A percentile compares a stretch with the other conserved stretches of the same genome.
phyloP scores from a whole-genome alignment of 2,113 vertebrate genomes.

The Girardinichthys multiradiatus region DNA sequence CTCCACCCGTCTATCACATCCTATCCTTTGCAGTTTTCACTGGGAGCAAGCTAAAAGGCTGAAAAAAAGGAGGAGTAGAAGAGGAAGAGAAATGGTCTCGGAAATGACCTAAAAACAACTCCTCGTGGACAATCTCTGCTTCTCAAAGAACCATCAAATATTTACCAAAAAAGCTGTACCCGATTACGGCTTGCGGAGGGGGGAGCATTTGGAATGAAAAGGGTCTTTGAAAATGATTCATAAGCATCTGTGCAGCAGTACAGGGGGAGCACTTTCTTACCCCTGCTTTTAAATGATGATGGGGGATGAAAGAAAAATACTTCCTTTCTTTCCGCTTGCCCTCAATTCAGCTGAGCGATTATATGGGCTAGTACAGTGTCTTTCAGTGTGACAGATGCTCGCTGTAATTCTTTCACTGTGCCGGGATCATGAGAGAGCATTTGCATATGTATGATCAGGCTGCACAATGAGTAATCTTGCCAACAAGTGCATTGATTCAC shows the following conservation, averaged over 20 bases:
- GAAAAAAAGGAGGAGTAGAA: constrained; percentile 18
- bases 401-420: constrained; percentile 69
- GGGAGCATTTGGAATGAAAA: constrained; percentile 34
- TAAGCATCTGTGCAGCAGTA: constrained; percentile 62
- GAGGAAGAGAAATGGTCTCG: constrained; percentile 25
- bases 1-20: constrained; percentile 54
- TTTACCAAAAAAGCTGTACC: constrained; percentile 69
- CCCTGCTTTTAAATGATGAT: constrained; percentile 40
- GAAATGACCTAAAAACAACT: constrained; percentile 77
- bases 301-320: constrained; percentile 40
- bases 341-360: constrained; percentile 74
- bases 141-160: constrained; percentile 70
- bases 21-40: constrained; percentile 48
- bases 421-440: constrained; percentile 64
- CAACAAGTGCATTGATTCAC: constrained; percentile 67
- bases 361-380: constrained; percentile 65
- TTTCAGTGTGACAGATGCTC: constrained; percentile 67
- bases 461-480: constrained; percentile 73
- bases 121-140: constrained; percentile 47
- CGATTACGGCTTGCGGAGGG: constrained; percentile 35
- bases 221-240: constrained; percentile 62
- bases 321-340: constrained; percentile 66
- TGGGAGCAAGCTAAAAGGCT: constrained; percentile 1
- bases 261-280: constrained; percentile 19
- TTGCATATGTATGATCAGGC: constrained; percentile 76